Evolutionary conservation across 2,113 vertebrate species (phyloP), one percentile per base, ranked within the genome.

Genomic region (Drymodes brunneopygia): DNA sequence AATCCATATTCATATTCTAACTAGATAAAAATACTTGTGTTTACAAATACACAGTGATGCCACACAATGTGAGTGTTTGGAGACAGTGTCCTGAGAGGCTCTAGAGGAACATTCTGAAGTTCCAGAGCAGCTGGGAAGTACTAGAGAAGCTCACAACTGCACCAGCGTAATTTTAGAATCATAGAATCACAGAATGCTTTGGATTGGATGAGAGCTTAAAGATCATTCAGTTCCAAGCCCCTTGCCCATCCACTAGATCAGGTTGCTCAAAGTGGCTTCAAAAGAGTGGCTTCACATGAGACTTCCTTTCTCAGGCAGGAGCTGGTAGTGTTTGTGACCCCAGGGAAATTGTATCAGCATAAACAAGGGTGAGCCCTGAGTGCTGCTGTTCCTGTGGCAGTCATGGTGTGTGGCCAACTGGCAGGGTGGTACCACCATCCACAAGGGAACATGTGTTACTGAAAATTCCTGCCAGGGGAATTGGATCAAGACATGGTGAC

Each of bases 401-500:
- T 10, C 6, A 7, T 3, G 15, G 31, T 69, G 42, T 9, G 0
- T 31, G 29, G 74, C 53, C 42, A 50, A 50, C n/a, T 7, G 13
- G 38, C 48, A 60, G 23, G 42, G 4, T 11, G 29, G 44, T 29
- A 4, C 23, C 33, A 23, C 61, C 18, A 3, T 24, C 51, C 44
- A 35, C 16, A 45, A 66, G 35, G 47, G 15, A 54, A 56, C 2
- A 4, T 3, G 1, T 2, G 6, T 29, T n/a, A 12, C 51, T 74
- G 77, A 84, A 85, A 88, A 79, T 21, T 71, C 61, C 29, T 75
- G 4, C 36, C 0, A 3, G 64, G 28, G 54, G 29, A 80, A 69
- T 2, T 50, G 42, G 27, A 40, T 67, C 21, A 25, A 51, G 66
- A 40, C 47, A 7, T 0, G 0, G 11, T 53, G 15, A 80, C 42